Base-by-base conservation (phyloP, 1,140 invertebrate genomes). In the Drosophila gunungcola region DNA sequence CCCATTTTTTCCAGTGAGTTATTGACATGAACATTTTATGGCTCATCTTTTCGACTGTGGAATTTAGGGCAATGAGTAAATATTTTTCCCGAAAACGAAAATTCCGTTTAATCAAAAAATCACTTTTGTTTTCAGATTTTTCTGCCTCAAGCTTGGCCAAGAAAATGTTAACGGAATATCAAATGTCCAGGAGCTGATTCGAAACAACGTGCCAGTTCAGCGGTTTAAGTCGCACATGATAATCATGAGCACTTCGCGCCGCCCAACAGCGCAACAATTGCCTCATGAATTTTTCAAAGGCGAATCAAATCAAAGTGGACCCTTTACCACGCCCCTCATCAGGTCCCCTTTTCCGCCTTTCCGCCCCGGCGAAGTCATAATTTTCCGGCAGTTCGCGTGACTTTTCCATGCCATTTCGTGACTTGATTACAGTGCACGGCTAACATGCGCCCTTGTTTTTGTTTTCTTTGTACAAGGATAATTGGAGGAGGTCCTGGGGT, bases 361-460 rank as follows among this genome's bases (percentile, higher is more conserved):
- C 39, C 39, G 29, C 16, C n/a, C 49, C 39, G 21, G 55, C 29
- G 38, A 73, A 88, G 69, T 83, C 82, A 86, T 86, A 86, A 88
- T 88, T 89, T 89, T 88, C 75, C 64, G 79, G 65, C 76, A 73
- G 75, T 76, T 80, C 72, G 83, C 84, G 83, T 86, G 83, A 86
- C 83, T 86, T 83, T 82, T 65, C 51, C 70, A 64, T 72, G 48
- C 56, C 62, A 83, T 86, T 86, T 82, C 82, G 84, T 86, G 84
- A 83, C 84, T 86, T 65, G 79, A 86, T 83, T 86, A 89, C 52
- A 46, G 57, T 70, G 58, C 62, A 68, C 61, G 67, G 67, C 57
- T 63, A 80, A 78, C 68, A 82, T 79, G 64, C 61, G 58, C 77
- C 58, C 57, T 78, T 62, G 58, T 82, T 58, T 41, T 78, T 56